These are phyloP conservation scores for Pararge aegeria DNA, from an alignment of 1,140 invertebrate genomes.

Conservation along the genomic window DNA sequence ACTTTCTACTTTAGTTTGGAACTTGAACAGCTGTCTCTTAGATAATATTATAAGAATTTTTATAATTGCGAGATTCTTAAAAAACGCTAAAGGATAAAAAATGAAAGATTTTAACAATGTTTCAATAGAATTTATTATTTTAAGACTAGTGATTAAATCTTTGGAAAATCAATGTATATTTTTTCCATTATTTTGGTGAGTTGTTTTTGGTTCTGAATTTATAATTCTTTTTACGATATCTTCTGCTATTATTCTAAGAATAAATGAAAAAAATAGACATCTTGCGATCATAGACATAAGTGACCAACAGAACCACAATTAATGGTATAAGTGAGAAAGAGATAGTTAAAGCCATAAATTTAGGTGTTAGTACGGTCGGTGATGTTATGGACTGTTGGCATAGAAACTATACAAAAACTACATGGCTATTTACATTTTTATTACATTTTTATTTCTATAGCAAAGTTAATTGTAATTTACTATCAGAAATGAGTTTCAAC, in stretches of 20 bases:
- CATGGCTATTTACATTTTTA: too few relatives aligned
- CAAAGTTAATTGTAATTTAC: too few relatives aligned
- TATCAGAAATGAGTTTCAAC: too few relatives aligned
- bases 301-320: too few relatives aligned
- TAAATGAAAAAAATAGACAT: neutral
- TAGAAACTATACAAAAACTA: too few relatives aligned
- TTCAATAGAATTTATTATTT: constrained; percentile 1
- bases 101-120: neutral
- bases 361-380: too few relatives aligned
- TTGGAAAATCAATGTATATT: neutral
- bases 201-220: neutral
- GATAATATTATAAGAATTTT: neutral
- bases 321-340: too few relatives aligned
- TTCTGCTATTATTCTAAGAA: neutral
- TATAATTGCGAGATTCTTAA: neutral
- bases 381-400: too few relatives aligned
- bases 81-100: neutral
- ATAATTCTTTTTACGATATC: neutral
- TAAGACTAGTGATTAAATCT: constrained; percentile 1
- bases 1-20: constrained; percentile 5
- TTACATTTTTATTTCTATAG: too few relatives aligned
- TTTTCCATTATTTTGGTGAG: neutral
- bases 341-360: too few relatives aligned
- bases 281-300: too few relatives aligned
- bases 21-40: neutral